Percentiles rank a stretch among this genome's conserved stretches.
Evolutionary conservation across 2,113 vertebrate genomes (phyloP).

Genomic region (Nasalis larvatus): DNA sequence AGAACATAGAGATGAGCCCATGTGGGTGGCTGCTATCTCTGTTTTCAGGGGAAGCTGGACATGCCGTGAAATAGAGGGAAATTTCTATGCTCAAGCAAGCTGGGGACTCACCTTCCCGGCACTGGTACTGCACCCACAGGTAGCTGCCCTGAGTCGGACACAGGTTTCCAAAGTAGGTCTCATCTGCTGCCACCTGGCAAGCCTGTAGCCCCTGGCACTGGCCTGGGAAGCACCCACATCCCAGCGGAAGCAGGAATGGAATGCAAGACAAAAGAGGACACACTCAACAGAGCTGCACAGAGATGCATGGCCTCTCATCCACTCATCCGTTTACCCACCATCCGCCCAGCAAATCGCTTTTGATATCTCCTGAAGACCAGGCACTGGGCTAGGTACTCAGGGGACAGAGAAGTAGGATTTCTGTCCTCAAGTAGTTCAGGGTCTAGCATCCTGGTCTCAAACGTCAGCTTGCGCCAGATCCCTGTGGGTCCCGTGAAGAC

Average conservation of each 20-base stretch:
- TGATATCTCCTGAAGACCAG: not conserved
- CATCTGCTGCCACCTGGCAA: conserved; percentile 90
- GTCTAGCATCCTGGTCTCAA: not conserved
- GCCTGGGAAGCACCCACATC: conserved; percentile 79
- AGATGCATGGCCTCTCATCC: not conserved
- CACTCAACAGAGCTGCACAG: not conserved
- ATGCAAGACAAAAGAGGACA: not conserved
- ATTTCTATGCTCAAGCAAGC: not conserved
- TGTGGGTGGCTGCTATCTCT: not conserved
- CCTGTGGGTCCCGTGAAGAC: not conserved
- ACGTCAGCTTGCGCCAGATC: not conserved
- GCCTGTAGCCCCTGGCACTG: conserved; percentile 92
- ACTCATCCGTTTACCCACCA: not conserved
- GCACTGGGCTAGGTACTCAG: too few relatives aligned
- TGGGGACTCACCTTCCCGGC: conserved; percentile 89
- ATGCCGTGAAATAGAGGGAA: not conserved
- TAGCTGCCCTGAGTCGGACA: conserved; percentile 91
- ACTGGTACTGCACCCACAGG: conserved; percentile 92
- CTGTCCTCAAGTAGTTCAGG: not conserved
- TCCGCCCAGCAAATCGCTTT: rapidly evolving
- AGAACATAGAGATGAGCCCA: not conserved
- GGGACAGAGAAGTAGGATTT: not conserved
- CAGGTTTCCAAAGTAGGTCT: conserved; percentile 88
- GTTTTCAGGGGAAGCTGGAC: too few relatives aligned
- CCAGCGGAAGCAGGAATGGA: not conserved